Evolutionary conservation across 2,113 vertebrate genomes (phyloP), one percentile per base, ranked within the genome.

Genomic region (Meleagris gallopavo): DNA sequence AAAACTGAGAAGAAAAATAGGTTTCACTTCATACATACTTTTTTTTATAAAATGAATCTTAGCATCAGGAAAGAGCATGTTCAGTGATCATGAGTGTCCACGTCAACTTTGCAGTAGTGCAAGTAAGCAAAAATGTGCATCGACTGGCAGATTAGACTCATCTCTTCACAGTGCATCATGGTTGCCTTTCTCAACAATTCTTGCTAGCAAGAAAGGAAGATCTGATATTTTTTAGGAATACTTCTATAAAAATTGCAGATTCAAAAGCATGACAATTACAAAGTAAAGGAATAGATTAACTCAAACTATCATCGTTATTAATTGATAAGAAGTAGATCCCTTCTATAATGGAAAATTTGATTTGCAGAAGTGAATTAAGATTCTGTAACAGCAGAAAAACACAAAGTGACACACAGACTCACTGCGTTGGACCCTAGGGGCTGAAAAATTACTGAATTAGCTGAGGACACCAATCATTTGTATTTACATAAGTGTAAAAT

Each of bases 111-210:
- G 65, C 21, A 55, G 34, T 3, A 20, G 30, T 8, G 34, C 27
- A 18, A 9, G 32, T n/a, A 38, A 69, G 41, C 22, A 64, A 13
- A 32, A 13, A 0, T 9, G 3, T 18, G 17, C 41, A 11, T 45
- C 2, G 32, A 10, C 10, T 8, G 24, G 2, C 41, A 2, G 0
- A 2, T 57, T 5, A 29, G 13, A 3, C 9, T 43, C 7, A 32
- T 50, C 30, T 50, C 34, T n/a, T 32, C 10, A 5, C 2, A 54
- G 46, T 52, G 3, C 0, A 7, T 22, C 16, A 48, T 34, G 34
- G 64, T 29, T 46, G 48, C 14, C 19, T 38, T 41, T 75, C 60
- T 66, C 69, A 40, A 34, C 41, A 36, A 22, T 14, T 57, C 18
- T 58, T 45, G 58, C 11, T 55, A 76, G 24, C 60, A 10, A 0